Conservation (phyloP, 1,140 invertebrate species). For the Diabrotica undecimpunctata region DNA sequence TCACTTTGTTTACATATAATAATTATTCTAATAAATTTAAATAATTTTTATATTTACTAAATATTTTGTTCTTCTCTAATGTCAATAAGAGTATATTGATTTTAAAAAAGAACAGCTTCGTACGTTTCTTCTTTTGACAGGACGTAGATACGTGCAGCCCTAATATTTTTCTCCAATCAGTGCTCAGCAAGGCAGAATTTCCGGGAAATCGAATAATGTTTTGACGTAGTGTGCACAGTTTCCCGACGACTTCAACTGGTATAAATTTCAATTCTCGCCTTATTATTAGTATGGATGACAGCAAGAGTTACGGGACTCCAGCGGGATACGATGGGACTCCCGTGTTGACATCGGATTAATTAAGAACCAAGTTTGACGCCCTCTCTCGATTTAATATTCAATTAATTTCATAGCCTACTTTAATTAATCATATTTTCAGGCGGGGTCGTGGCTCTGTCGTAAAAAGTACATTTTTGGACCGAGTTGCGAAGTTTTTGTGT, state of each 20-base stretch:
- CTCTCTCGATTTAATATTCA: slow-evolving; percentile 15
- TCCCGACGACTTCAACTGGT: slow-evolving; percentile 6
- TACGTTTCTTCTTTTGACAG: no score
- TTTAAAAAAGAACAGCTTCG: no score
- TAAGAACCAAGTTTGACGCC: slow-evolving; percentile 12
- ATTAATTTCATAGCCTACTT: slow-evolving; percentile 17
- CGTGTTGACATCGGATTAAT: slow-evolving; percentile 13
- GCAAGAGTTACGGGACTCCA: slow-evolving; percentile 8
- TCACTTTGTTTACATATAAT: no score
- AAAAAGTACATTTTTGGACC: background rate
- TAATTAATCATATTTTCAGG: slow-evolving; percentile 11
- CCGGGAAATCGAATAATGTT: slow-evolving; percentile 2
- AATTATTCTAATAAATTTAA: no score
- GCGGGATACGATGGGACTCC: slow-evolving; percentile 9
- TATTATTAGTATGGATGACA: slow-evolving; percentile 13
- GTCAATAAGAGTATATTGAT: no score
- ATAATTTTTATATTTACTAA: no score
- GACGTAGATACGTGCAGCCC: no score
- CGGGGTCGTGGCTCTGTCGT: background rate
- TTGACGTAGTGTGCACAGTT: slow-evolving; percentile 2
- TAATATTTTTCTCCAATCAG: no score
- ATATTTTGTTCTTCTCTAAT: no score
- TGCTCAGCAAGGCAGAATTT: no score
- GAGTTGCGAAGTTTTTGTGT: background rate
- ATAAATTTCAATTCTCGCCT: slow-evolving; percentile 15